Evolutionary conservation across 2,797 vertebrate species (phyloP).

Genomic region (Allobates femoralis): DNA sequence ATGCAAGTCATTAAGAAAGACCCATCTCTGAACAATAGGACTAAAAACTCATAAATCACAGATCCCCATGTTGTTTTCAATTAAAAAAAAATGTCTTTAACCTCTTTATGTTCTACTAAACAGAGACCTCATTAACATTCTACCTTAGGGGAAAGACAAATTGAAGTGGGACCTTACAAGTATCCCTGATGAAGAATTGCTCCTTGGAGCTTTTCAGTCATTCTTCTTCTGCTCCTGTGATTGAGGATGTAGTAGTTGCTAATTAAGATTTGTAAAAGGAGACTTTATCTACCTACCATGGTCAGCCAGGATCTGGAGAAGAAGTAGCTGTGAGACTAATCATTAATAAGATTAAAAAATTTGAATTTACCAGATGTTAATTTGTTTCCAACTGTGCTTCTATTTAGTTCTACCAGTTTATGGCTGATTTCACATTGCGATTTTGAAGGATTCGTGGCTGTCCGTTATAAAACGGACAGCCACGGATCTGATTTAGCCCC

Average conservation of each 20-base stretch:
- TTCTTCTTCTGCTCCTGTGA: neutral
- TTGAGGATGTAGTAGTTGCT: conserved; percentile 15
- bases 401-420: neutral
- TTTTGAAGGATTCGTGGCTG: too few relatives aligned
- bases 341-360: conserved; percentile 32
- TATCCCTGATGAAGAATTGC: conserved; percentile 9
- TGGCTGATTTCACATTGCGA: too few relatives aligned
- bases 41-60: conserved; percentile 34
- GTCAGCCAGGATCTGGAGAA: conserved; percentile 9
- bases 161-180: conserved; percentile 25
- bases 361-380: conserved; percentile 17
- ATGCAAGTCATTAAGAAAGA: neutral
- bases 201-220: neutral
- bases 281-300: neutral
- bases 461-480: too few relatives aligned
- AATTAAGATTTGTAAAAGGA: conserved; percentile 12
- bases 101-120: conserved; percentile 7
- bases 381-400: neutral
- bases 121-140: conserved; percentile 30
- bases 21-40: conserved; percentile 17
- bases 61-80: conserved; percentile 7
- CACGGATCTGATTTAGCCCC: too few relatives aligned
- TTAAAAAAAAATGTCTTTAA: conserved; percentile 16
- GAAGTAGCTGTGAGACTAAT: conserved; percentile 20
- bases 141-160: conserved; percentile 31